Evolutionary conservation across 2,113 vertebrate genomes (phyloP), one percentile per base, ranked within the genome.

Genomic region (Saccopteryx bilineata): DNA sequence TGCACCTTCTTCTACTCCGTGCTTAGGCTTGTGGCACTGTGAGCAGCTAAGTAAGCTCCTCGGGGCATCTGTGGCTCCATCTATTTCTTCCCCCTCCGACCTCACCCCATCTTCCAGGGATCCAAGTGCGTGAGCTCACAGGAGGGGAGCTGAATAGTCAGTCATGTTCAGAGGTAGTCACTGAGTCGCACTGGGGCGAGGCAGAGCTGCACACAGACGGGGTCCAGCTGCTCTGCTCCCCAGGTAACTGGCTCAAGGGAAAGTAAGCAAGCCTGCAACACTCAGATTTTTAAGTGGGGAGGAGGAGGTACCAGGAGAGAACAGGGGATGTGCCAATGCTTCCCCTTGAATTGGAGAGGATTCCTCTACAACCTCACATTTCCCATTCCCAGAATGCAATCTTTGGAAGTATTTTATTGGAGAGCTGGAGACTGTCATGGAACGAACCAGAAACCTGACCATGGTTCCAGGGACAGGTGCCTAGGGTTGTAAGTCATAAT

Each of bases 401-500:
- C 24, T 10, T 21, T 93, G 52, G 48, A 71, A 60, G 4, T 14
- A 19, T 31, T 74, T 33, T 63, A 5, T 1, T 19, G 12, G 26
- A 5, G 10, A 24, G 2, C 4, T 11, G 14, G 9, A 18, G 9
- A 23, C 6, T 18, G 12, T 39, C 5, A 0, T 14, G 26, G 48
- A 17, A 60, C 12, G 48, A 90, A 69, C 46, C 24, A 31, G 76
- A 80, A 12, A 75, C 28, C 65, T 80, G 79, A 8, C 74, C 19
- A 24, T 80, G 84, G 18, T 48, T 63, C 17, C 6, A 1, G 24
- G 56, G 15, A 11, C 4, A 12, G 63, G 14, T 26, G 24, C 50
- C 68, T 58, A 28, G 54, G 28, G 60, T 33, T 52, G 0, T 54
- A 24, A 69, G 3, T 58, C 54, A 19, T 39, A 28, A 18, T 9